These are phyloP conservation scores for Panonychus citri DNA, from an alignment of 1,140 invertebrate genomes.

Conservation along the genomic window DNA sequence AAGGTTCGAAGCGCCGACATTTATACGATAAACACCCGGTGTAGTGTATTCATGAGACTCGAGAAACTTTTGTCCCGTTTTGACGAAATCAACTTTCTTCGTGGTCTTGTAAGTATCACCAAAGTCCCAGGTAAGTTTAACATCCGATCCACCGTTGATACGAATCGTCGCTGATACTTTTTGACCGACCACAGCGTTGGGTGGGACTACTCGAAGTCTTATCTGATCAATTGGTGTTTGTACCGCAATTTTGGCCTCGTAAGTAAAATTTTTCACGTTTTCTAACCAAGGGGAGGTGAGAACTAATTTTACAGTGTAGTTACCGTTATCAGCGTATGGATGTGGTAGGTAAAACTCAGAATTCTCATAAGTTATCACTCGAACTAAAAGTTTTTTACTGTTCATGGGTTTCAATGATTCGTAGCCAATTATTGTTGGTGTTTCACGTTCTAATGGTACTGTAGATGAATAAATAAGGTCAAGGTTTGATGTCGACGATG, in stretches of 20 bases:
- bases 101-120: slow-evolving; percentile 15
- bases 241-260: slow-evolving; percentile 8
- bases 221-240: slow-evolving; percentile 13
- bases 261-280: neutral
- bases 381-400: slow-evolving; percentile 1
- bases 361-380: slow-evolving; percentile 6
- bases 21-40: slow-evolving; percentile 15
- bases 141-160: slow-evolving; percentile 14
- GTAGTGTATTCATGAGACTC: slow-evolving; percentile 13
- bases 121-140: slow-evolving; percentile 17
- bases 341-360: slow-evolving; percentile 7
- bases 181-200: slow-evolving; percentile 12
- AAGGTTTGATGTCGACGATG: no score
- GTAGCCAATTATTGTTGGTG: neutral
- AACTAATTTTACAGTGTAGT: slow-evolving; percentile 6
- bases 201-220: slow-evolving; percentile 13
- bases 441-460: neutral
- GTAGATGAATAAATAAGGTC: neutral
- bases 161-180: slow-evolving; percentile 14
- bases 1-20: slow-evolving; percentile 14
- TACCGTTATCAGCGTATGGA: slow-evolving; percentile 6
- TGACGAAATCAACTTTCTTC: slow-evolving; percentile 9
- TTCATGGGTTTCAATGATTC: neutral
- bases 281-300: slow-evolving; percentile 1
- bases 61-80: slow-evolving; percentile 12